Conservation (phyloP, 2,797 vertebrate species). For the Sebastes glaucus region DNA sequence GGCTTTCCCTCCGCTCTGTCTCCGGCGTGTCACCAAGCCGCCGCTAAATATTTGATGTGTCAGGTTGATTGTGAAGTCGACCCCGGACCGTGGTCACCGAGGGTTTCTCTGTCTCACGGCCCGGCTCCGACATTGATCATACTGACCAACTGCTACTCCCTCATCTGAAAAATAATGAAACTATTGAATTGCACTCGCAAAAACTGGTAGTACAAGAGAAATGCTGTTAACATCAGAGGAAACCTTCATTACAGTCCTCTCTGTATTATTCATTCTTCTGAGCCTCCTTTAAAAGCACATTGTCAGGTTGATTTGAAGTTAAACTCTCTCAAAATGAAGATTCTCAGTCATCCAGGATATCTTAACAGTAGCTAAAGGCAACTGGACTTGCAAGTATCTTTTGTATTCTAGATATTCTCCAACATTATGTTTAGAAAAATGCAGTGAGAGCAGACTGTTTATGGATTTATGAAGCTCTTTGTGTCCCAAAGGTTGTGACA, state of each 20-base stretch:
- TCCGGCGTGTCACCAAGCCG: background rate
- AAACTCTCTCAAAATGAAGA: background rate
- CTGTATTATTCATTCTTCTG: background rate
- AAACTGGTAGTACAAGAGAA: slow-evolving; percentile 16
- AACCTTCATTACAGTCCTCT: background rate
- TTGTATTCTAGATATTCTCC: background rate
- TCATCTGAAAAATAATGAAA: slow-evolving; percentile 44
- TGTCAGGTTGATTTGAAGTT: background rate
- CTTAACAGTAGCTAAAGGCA: background rate
- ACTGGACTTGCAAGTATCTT: background rate
- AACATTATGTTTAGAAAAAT: background rate
- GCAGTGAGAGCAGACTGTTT: background rate
- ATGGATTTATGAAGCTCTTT: background rate
- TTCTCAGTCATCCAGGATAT: background rate
- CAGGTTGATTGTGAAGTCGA: slow-evolving; percentile 48
- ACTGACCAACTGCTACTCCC: slow-evolving; percentile 32
- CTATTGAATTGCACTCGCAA: slow-evolving; percentile 18
- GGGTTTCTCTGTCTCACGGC: slow-evolving; percentile 4
- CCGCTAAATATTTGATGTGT: slow-evolving; percentile 66
- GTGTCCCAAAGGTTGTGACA: background rate
- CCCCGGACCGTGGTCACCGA: slow-evolving; percentile 6
- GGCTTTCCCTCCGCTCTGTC: background rate
- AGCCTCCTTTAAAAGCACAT: background rate
- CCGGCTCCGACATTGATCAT: slow-evolving; percentile 30
- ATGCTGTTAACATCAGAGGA: slow-evolving; percentile 1